Percentiles rank a stretch among this genome's conserved stretches.
Conservation (phyloP, 2,888 invertebrate species). For the Agrochola circellaris region DNA sequence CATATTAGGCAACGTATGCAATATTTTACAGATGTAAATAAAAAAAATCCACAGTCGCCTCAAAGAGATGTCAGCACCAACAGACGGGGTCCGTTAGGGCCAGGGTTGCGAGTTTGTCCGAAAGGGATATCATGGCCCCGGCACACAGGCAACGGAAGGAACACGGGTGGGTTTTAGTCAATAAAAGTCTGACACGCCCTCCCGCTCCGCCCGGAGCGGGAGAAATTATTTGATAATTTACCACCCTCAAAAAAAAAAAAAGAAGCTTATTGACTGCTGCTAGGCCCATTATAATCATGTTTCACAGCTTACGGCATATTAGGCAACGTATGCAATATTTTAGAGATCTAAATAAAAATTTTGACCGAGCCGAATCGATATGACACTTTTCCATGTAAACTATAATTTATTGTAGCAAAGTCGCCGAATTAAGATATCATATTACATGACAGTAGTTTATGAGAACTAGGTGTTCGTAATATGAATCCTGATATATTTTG, state of each 20-base stretch:
- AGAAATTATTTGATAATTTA: too few relatives aligned
- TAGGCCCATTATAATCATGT: not conserved
- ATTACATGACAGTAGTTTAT: slow-evolving; percentile 32
- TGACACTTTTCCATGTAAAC: slow-evolving; percentile 29
- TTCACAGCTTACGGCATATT: not conserved
- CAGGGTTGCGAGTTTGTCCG: too few relatives aligned
- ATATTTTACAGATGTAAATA: slow-evolving; percentile 26
- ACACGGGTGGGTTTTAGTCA: too few relatives aligned
- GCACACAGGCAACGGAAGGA: too few relatives aligned
- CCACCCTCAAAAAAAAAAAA: too few relatives aligned
- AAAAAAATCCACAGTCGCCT: too few relatives aligned
- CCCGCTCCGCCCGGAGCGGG: too few relatives aligned
- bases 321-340: slow-evolving; percentile 5
- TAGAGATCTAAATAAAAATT: slow-evolving; percentile 24
- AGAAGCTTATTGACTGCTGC: not conserved
- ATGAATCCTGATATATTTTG: slow-evolving; percentile 18
- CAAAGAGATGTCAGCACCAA: too few relatives aligned
- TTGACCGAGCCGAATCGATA: slow-evolving; percentile 6
- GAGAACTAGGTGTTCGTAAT: slow-evolving; percentile 38
- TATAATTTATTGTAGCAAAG: slow-evolving; percentile 30
- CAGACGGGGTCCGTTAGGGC: too few relatives aligned
- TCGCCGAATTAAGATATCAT: slow-evolving; percentile 44
- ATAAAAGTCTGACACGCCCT: too few relatives aligned
- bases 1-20: not conserved
- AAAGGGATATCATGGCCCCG: too few relatives aligned